Conservation (phyloP, 1,140 invertebrate genomes). For the Aphaenogaster rudis region DNA sequence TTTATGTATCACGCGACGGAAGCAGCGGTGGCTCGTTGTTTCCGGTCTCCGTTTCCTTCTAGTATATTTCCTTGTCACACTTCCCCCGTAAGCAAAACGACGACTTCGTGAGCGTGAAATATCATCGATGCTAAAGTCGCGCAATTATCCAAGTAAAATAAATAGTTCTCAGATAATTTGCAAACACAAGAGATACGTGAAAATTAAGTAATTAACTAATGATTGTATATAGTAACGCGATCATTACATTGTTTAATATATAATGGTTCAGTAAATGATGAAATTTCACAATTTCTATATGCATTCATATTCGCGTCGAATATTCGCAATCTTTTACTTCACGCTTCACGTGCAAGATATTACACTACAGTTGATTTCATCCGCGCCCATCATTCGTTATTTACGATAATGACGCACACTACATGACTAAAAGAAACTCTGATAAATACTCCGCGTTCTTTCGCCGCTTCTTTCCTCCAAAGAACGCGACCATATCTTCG, state of each 20-base stretch:
- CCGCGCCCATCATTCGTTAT: slow-evolving; percentile 24
- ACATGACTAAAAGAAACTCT: background rate
- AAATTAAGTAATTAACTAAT: background rate
- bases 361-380: slow-evolving; percentile 15
- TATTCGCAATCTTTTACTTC: slow-evolving; percentile 7
- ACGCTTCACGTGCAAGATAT: background rate
- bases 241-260: background rate
- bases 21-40: slow-evolving; percentile 58
- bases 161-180: slow-evolving; percentile 8
- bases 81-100: background rate
- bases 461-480: background rate
- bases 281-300: background rate
- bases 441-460: slow-evolving; percentile 23
- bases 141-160: background rate
- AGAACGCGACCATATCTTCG: background rate
- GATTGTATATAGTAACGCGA: background rate
- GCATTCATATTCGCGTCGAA: background rate
- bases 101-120: background rate
- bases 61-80: slow-evolving; percentile 66
- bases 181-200: background rate
- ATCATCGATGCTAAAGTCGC: background rate
- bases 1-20: slow-evolving; percentile 67
- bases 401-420: slow-evolving; percentile 41
- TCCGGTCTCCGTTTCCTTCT: slow-evolving; percentile 64
- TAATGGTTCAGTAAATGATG: background rate